Conservation (phyloP, 2,113 vertebrate species). For the Prunella himalayana region DNA sequence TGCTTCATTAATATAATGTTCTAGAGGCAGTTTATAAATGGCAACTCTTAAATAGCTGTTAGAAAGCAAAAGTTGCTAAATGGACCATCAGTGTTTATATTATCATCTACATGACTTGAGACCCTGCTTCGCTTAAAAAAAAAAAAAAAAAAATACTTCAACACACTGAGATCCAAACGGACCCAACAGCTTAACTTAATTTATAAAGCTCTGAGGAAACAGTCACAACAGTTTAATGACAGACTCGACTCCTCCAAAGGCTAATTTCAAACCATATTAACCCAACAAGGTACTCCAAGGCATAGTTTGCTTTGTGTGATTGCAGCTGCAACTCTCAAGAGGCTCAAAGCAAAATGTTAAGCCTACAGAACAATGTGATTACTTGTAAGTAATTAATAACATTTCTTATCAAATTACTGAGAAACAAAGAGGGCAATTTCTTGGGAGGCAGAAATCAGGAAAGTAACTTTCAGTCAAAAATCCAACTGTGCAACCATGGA, state of each 20-base stretch:
- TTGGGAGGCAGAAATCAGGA: neutral
- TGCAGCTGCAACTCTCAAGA: neutral
- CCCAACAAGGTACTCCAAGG: constrained; percentile 20
- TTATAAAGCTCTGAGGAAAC: neutral
- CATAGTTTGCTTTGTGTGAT: neutral
- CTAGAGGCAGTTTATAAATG: neutral
- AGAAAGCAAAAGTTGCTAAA: neutral
- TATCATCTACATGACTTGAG: neutral
- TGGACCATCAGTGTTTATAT: neutral
- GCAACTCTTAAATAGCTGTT: neutral
- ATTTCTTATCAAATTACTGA: neutral
- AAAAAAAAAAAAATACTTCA: neutral
- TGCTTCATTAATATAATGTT: neutral
- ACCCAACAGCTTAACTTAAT: neutral
- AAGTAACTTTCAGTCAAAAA: neutral
- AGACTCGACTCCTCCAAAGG: neutral
- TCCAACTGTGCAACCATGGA: neutral
- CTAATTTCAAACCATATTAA: constrained; percentile 23
- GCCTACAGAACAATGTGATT: constrained; percentile 14
- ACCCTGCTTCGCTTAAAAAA: neutral
- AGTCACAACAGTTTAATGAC: constrained; percentile 20
- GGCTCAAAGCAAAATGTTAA: neutral
- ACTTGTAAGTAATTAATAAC: constrained; percentile 7
- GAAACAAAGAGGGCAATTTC: neutral
- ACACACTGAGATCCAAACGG: neutral